Base-by-base conservation (phyloP, 2,888 invertebrate species). In the Idaea straminata region DNA sequence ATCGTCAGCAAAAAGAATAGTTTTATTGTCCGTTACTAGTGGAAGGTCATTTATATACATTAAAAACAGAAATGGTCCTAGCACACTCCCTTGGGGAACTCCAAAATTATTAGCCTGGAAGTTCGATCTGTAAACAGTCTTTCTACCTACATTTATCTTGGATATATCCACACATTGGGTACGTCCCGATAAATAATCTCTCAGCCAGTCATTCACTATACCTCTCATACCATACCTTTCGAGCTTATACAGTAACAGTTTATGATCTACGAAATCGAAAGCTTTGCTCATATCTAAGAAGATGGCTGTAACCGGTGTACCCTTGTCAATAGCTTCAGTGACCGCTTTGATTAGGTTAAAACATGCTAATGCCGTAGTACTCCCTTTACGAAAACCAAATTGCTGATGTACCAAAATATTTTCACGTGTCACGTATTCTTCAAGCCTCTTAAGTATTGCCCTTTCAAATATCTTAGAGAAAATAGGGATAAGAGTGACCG, bases 401-500 rank as follows among this genome's bases (percentile, higher is more conserved):
- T 59, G 59, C 16, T 16, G 4, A 5, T 59, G 5, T 5, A 5
- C 16, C 15, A 59, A 25, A 16, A 59, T 59, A 16, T 59, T 15
- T 16, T 59, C 25, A 5, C 4, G 5, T 13, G n/a, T 35, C 0
- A 35, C 6, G 4, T 59, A 47, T 35, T 5, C 15, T 15, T 59
- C 15, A 5, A 59, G 16, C 16, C 15, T 57, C 15, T 57, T 25
- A 38, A 38, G 13, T n/a, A 62, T 62, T 38, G 47, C 47, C 7
- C 5, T 62, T 15, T 47, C 59, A 16, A 61, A 35, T 5, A 61
- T n/a, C n/a, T 61, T 61, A 2, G 47, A 61, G 59, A 59, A 59
- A 5, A 59, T 10, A 10, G 59, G 59, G 7, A 59, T 16, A 4
- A 59, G 25, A 2, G 59, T 25, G 3, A 59, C 25, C 7, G 59